Conservation (phyloP, 2,888 invertebrate species). For the Thymelicus lineola region DNA sequence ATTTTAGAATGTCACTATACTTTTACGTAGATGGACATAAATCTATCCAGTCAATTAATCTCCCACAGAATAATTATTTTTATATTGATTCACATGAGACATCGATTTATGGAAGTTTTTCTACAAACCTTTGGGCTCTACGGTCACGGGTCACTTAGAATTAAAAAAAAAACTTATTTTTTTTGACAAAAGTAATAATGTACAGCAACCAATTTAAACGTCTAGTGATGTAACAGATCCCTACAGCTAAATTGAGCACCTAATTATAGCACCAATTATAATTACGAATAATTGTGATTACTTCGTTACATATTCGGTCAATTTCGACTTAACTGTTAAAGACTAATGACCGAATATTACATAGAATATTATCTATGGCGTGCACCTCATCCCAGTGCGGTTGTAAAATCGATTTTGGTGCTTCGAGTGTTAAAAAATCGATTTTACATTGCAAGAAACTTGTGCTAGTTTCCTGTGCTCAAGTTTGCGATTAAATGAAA, state of each 20-base stretch:
- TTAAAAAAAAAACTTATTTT: no score
- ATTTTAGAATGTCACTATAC: no score
- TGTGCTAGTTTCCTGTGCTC: background rate
- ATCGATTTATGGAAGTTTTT: no score
- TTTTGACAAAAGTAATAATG: no score
- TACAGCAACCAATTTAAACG: no score
- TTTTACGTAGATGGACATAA: no score
- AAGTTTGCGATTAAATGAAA: constrained; percentile 29
- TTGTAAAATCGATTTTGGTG: constrained; percentile 32
- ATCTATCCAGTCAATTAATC: no score
- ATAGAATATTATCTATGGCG: constrained; percentile 29
- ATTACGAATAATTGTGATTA: constrained; percentile 39
- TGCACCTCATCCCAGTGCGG: constrained; percentile 34
- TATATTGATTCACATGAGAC: no score
- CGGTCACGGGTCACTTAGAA: no score
- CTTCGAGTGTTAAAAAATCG: constrained; percentile 28
- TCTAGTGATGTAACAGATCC: constrained; percentile 41
- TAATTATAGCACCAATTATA: constrained; percentile 66
- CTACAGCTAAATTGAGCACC: constrained; percentile 61
- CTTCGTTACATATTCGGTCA: constrained; percentile 41
- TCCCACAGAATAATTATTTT: no score
- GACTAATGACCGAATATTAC: constrained; percentile 37
- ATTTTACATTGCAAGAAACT: constrained; percentile 29
- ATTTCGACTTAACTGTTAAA: constrained; percentile 32
- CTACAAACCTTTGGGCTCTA: no score